Percentiles rank a stretch among this genome's conserved stretches.
phyloP scores from a whole-genome alignment of 2,113 vertebrate genomes.

The Urocolius indicus region DNA sequence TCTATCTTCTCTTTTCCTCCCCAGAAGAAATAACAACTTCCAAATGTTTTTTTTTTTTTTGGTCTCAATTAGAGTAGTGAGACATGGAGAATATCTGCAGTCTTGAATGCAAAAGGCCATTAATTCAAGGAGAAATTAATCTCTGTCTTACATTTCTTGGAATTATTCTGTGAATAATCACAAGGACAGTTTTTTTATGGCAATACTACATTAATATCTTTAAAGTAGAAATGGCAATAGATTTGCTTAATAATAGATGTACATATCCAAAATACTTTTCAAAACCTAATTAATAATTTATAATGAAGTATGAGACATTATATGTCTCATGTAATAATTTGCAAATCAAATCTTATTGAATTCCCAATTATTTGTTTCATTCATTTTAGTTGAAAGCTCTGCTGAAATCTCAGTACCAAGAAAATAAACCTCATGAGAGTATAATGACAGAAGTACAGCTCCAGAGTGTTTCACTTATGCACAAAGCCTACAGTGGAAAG shows the following conservation, averaged over 20 bases:
- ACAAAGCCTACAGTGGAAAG: background rate
- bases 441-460: background rate
- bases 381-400: constrained; percentile 17
- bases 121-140: constrained; percentile 4
- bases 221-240: background rate
- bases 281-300: constrained; percentile 26
- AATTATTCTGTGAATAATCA: constrained; percentile 20
- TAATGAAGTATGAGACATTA: background rate
- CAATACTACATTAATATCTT: background rate
- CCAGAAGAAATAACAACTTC: background rate
- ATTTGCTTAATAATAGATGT: constrained; percentile 19
- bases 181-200: background rate
- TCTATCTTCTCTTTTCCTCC: background rate
- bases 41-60: background rate
- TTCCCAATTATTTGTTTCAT: background rate
- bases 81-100: background rate
- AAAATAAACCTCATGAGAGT: background rate
- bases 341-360: background rate
- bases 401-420: background rate
- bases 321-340: background rate
- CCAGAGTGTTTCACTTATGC: background rate
- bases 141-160: background rate
- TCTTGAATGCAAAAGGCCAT: background rate
- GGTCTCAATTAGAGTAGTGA: background rate
- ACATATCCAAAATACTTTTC: background rate